A percentile compares a stretch with the other conserved stretches of the same genome.
Evolutionary conservation across 2,113 vertebrate species (phyloP).

Genomic region (Callionymus lyra): DNA sequence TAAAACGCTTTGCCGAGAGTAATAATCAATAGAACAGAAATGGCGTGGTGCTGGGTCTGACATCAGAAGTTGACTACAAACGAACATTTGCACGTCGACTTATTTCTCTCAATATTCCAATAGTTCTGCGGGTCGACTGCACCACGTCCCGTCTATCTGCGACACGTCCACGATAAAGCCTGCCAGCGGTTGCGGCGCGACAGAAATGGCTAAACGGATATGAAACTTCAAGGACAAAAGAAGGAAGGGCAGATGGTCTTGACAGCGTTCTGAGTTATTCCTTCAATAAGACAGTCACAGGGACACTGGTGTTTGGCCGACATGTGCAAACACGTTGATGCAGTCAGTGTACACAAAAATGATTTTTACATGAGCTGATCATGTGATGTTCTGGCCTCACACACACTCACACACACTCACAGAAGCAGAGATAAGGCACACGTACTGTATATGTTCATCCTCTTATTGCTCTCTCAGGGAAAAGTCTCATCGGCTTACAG

Average conservation of each 20-base stretch:
- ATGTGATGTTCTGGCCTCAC: constrained; percentile 2
- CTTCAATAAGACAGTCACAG: constrained; percentile 21
- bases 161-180: constrained; percentile 13
- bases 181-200: constrained; percentile 7
- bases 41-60: too few relatives aligned
- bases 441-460: constrained; percentile 41
- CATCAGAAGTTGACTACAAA: too few relatives aligned
- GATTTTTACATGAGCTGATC: too few relatives aligned
- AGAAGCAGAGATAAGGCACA: constrained; percentile 9
- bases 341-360: constrained; percentile 1
- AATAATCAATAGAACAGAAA: too few relatives aligned
- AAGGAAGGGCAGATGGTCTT: constrained; percentile 7
- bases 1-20: too few relatives aligned
- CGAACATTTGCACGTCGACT: too few relatives aligned
- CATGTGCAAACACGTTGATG: constrained; percentile 7
- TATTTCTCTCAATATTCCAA: too few relatives aligned
- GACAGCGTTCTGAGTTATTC: constrained; percentile 10
- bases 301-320: constrained; percentile 1
- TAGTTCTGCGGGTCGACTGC: constrained; percentile 4
- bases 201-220: constrained; percentile 1
- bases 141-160: constrained; percentile 3
- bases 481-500: constrained; percentile 55
- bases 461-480: constrained; percentile 50
- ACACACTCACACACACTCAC: constrained; percentile 4
- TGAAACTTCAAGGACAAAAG: constrained; percentile 16